phyloP scores from a whole-genome alignment of 1,140 invertebrate species.

The Zaprionus inermis region DNA sequence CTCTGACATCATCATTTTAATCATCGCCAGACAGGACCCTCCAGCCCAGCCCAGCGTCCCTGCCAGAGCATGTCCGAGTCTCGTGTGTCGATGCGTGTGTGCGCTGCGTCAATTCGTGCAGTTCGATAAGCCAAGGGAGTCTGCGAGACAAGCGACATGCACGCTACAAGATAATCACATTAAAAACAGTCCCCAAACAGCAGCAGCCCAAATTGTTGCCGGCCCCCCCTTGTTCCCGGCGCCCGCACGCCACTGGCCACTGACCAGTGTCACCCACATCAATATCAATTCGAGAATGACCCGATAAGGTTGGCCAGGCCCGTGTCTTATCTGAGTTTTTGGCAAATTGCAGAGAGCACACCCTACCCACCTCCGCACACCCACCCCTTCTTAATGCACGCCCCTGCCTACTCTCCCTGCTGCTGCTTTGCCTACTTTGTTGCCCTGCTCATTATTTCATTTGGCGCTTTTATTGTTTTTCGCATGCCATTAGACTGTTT shows the following conservation, averaged over 20 bases:
- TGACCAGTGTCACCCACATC: background rate
- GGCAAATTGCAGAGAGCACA: constrained; percentile 34
- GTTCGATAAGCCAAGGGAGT: constrained; percentile 60
- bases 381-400: background rate
- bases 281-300: constrained; percentile 2
- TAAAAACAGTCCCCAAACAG: constrained; percentile 64
- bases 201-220: background rate
- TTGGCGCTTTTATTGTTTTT: constrained; percentile 81
- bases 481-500: constrained; percentile 81
- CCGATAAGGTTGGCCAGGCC: constrained; percentile 3
- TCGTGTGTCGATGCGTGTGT: constrained; percentile 11
- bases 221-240: background rate
- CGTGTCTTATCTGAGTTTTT: constrained; percentile 25
- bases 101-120: constrained; percentile 70
- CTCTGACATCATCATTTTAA: constrained; percentile 82
- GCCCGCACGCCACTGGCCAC: background rate
- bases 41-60: constrained; percentile 1
- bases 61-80: constrained; percentile 8
- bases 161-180: constrained; percentile 82
- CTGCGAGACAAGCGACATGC: constrained; percentile 68
- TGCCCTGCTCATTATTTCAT: constrained; percentile 71
- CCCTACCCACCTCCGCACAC: background rate
- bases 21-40: constrained; percentile 49
- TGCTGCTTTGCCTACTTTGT: background rate
- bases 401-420: background rate